Base-by-base conservation (phyloP, 2,113 vertebrate species). In the Centropus bengalensis region DNA sequence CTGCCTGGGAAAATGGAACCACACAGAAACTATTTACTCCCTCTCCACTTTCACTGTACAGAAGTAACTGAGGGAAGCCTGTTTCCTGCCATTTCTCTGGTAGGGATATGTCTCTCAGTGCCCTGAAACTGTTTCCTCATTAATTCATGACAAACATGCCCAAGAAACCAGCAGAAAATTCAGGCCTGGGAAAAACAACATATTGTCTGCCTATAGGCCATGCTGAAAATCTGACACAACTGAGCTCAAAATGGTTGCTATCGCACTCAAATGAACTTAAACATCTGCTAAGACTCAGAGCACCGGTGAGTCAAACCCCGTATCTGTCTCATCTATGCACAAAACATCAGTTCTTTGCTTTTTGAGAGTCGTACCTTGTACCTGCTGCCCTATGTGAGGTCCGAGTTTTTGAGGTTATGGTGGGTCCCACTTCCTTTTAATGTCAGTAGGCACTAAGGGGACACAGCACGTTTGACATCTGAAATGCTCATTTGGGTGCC, bases 151-250 rank as follows among this genome's bases (percentile, higher is more conserved):
- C 28, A 66, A 78, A 87, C 5, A 2, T 52, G 6, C 11, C 32
- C 44, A 85, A 63, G 44, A 67, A 89, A 71, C 7, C 11, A 59
- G 27, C 33, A 81, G 44, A 82, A 94, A 82, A 91, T 42, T 78
- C 33, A 70, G 49, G 69, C 18, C 19, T 64, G n/a, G 17, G 20
- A 21, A 56, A 32, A 14, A 75, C 14, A 75, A 6, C 7, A 63
- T 38, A 32, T 75, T 58, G 18, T 38, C 38, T 89, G 52, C 33
- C 13, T 55, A 30, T 42, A 81, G 20, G 23, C 13, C 0, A 0
- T 59, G 38, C 42, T 87, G 64, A 30, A 75, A 64, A 68, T 45
- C 76, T 62, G 32, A 21, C 23, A 75, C 22, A 69, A 22, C 17
- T 30, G 21, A 4, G 9, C 8, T 51, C 78, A n/a, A 54, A 74